Evolutionary conservation across 2,888 invertebrate genomes (phyloP).

Genomic region (Stomorhina lunata): DNA sequence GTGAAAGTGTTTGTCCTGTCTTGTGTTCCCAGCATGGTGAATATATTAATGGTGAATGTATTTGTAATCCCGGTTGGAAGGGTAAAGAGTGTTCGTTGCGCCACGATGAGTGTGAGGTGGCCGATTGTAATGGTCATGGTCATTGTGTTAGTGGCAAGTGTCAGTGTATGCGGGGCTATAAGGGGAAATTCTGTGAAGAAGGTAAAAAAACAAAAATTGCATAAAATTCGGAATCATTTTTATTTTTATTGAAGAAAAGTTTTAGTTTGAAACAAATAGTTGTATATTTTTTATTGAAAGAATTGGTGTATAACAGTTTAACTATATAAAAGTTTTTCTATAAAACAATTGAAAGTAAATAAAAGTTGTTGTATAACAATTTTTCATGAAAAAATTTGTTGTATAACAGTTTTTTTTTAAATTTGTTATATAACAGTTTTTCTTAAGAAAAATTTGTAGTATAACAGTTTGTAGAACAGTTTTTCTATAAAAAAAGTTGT

Average conservation of each 20-base stretch:
- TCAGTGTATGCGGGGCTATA: constrained; percentile 95
- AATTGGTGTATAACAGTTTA: too few relatives aligned
- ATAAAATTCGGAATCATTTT: neutral
- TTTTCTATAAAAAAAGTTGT: too few relatives aligned
- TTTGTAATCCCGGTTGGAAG: constrained; percentile 99
- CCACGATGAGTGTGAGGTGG: constrained; percentile 97
- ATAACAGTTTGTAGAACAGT: too few relatives aligned
- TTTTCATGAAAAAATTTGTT: too few relatives aligned
- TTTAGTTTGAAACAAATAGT: neutral
- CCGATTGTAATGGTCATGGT: constrained; percentile 97
- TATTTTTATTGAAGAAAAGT: neutral
- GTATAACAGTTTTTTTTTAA: too few relatives aligned
- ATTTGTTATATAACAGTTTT: too few relatives aligned
- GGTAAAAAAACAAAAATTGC: constrained; percentile 83
- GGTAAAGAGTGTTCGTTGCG: constrained; percentile 97
- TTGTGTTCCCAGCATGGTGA: constrained; percentile 98
- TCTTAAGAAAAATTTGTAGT: too few relatives aligned
- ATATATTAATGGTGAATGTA: constrained; percentile 97
- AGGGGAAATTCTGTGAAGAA: constrained; percentile 96
- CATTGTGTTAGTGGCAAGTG: constrained; percentile 97
- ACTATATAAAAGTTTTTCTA: too few relatives aligned
- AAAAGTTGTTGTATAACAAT: too few relatives aligned
- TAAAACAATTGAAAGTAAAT: too few relatives aligned
- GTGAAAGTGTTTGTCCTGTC: constrained; percentile 98
- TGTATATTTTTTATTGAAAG: too few relatives aligned